Conservation (phyloP, 2,888 invertebrate genomes). For the Oeneis ivallda region DNA sequence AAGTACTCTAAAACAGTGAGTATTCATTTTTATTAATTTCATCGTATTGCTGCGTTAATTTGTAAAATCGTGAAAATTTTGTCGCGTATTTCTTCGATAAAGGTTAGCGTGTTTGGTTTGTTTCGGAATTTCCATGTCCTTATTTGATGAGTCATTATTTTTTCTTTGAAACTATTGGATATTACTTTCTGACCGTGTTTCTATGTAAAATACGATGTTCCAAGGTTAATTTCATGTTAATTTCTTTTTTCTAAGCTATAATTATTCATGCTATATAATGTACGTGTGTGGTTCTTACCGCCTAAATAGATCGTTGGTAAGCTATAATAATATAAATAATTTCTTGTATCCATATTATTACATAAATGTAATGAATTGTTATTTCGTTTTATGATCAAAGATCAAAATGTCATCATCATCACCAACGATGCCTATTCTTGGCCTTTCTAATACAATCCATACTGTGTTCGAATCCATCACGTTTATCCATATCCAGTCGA, state of each 20-base stretch:
- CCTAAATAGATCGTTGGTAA: too few relatives aligned
- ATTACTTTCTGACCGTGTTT: not conserved
- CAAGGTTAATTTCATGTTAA: not conserved
- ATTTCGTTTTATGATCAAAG: too few relatives aligned
- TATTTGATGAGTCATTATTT: conserved; percentile 9
- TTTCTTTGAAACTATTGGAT: not conserved
- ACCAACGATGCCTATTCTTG: too few relatives aligned
- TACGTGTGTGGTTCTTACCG: too few relatives aligned
- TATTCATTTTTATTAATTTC: conserved; percentile 39
- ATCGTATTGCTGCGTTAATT: conserved; percentile 16
- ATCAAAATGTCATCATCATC: too few relatives aligned
- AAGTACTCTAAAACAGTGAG: conserved; percentile 63
- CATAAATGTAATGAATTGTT: too few relatives aligned
- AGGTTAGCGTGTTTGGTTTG: not conserved
- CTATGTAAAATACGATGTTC: not conserved
- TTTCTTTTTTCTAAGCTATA: not conserved
- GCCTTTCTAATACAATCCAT: too few relatives aligned
- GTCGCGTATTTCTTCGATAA: conserved; percentile 1
- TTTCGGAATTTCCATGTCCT: not conserved
- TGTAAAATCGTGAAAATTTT: not conserved
- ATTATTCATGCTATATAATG: too few relatives aligned
- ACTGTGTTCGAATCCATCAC: too few relatives aligned
- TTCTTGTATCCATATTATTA: too few relatives aligned
- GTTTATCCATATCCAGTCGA: too few relatives aligned
- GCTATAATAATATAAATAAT: too few relatives aligned